Evolutionary conservation across 2,113 vertebrate species (phyloP).

Genomic region (Aythya baeri): DNA sequence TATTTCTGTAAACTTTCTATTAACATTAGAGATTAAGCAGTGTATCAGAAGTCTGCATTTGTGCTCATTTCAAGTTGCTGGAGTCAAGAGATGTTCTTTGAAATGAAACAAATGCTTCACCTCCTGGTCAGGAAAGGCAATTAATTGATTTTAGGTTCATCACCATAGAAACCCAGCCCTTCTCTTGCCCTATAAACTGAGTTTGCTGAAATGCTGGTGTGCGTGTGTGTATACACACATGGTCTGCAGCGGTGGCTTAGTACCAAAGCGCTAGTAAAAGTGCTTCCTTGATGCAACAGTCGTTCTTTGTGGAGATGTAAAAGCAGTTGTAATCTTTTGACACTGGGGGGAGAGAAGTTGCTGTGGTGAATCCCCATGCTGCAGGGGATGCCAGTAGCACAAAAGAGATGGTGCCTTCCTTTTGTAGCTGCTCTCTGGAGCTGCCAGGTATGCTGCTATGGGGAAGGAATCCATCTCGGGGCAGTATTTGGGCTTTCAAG

Average conservation of each 20-base stretch:
- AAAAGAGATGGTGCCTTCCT: no score
- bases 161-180: fast-evolving
- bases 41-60: neutral
- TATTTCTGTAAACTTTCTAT: neutral
- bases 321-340: neutral
- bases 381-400: neutral
- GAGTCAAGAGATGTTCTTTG: neutral
- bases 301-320: neutral
- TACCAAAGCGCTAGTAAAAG: neutral
- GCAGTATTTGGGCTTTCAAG: neutral
- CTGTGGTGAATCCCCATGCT: neutral
- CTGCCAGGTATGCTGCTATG: fast-evolving
- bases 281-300: neutral
- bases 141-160: neutral
- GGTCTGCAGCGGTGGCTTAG: neutral
- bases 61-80: neutral
- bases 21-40: neutral
- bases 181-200: neutral
- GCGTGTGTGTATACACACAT: no score
- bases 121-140: neutral
- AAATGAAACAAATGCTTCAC: neutral
- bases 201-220: neutral
- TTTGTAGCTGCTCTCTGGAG: neutral
- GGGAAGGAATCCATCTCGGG: neutral
- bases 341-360: neutral